phyloP scores from a whole-genome alignment of 1,140 invertebrate species.

The Maconellicoccus hirsutus region DNA sequence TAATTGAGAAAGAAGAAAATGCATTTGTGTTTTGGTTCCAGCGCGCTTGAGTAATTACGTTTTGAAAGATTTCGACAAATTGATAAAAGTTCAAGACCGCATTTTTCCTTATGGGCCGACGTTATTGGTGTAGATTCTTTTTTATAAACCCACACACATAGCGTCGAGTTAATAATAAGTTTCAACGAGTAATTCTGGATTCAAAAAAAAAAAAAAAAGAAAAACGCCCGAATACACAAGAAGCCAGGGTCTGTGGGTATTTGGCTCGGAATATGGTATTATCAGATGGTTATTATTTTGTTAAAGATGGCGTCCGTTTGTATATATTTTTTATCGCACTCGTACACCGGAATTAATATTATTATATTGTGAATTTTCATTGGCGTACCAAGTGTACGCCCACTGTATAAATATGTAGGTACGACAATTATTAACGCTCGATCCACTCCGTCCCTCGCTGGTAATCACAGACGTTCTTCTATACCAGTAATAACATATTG shows the following conservation, averaged over 20 bases:
- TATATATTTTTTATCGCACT: slow-evolving; percentile 1
- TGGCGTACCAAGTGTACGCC: not conserved
- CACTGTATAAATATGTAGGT: slow-evolving; percentile 12
- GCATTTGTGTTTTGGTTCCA: not conserved
- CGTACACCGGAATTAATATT: not conserved
- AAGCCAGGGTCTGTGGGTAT: not conserved
- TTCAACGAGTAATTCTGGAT: not conserved
- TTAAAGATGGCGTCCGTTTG: slow-evolving; percentile 7
- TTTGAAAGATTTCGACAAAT: not conserved
- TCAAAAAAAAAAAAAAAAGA: not conserved
- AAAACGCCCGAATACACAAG: slow-evolving; percentile 14
- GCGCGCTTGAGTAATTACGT: no score
- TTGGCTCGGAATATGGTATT: not conserved
- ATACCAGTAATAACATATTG: not conserved
- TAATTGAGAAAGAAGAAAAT: not conserved
- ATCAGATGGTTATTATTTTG: slow-evolving; percentile 21
- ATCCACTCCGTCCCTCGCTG: not conserved
- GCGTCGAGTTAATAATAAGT: not conserved
- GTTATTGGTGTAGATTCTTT: not conserved
- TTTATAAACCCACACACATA: no score
- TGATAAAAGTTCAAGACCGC: not conserved
- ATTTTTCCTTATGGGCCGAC: not conserved
- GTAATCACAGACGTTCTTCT: slow-evolving; percentile 2
- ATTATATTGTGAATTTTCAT: slow-evolving; percentile 18
- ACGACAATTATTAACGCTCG: slow-evolving; percentile 15